Conservation (phyloP, 2,113 vertebrate genomes). For the Vombatus ursinus region DNA sequence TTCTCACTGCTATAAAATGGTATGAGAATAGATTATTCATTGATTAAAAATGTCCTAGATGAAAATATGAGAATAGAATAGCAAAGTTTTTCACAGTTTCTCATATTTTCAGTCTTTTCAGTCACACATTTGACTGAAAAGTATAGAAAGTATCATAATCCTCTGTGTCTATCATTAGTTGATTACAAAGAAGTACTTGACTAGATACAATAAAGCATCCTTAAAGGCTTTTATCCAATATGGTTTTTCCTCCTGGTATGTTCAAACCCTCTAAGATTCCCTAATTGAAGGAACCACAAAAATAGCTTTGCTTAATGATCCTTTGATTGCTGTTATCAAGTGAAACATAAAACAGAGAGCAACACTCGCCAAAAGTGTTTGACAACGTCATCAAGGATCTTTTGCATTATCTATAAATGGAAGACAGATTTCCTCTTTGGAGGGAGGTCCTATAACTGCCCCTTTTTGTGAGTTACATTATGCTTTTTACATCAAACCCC, state of each 20-base stretch:
- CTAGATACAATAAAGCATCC: background rate
- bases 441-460: background rate
- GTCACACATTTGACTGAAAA: background rate
- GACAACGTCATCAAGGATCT: background rate
- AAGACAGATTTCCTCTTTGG: background rate
- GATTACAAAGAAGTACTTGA: background rate
- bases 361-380: background rate
- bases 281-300: background rate
- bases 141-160: background rate
- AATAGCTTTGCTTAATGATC: background rate
- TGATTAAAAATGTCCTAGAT: background rate
- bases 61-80: background rate
- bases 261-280: background rate
- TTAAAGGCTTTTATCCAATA: background rate
- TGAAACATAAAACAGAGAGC: background rate
- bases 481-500: background rate
- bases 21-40: background rate
- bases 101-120: background rate
- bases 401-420: background rate
- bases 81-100: background rate
- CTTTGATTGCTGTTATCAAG: background rate
- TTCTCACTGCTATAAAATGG: background rate
- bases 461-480: background rate
- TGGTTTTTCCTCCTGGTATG: background rate
- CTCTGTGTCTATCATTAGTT: background rate